These are phyloP conservation scores for Pseudotriccus pelzelni DNA, from an alignment of 2,797 vertebrate species.

Conservation along the genomic window DNA sequence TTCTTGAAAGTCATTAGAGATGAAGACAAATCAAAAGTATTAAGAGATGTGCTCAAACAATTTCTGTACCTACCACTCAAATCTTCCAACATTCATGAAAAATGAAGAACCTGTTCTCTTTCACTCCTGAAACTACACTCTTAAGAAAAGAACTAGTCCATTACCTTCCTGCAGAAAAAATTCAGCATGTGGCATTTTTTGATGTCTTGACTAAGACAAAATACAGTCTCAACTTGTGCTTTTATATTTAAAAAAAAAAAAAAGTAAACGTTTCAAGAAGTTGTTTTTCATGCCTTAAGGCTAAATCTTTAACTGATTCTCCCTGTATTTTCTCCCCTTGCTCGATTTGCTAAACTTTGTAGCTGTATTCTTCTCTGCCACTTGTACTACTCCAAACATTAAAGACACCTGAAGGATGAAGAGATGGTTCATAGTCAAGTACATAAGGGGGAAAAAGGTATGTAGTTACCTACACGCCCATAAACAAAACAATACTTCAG, in stretches of 20 bases:
- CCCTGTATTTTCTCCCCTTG: neutral
- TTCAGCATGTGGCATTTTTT: constrained; percentile 1
- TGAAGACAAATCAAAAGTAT: neutral
- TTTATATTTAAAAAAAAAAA: neutral
- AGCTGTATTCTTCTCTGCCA: neutral
- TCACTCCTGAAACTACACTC: neutral
- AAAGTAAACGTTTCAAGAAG: neutral
- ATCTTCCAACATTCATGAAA: neutral
- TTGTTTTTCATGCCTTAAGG: constrained; percentile 15
- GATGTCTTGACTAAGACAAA: constrained; percentile 26
- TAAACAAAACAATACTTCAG: neutral
- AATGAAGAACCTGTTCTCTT: neutral
- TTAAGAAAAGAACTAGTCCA: neutral
- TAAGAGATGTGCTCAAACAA: neutral
- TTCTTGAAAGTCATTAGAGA: neutral
- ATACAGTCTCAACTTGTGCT: neutral
- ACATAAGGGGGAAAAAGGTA: neutral
- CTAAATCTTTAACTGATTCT: neutral
- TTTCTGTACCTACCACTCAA: neutral
- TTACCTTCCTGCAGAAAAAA: constrained; percentile 7
- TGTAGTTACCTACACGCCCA: neutral
- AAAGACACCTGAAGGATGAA: neutral
- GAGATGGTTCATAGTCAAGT: neutral
- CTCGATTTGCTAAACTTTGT: neutral
- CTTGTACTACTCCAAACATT: neutral